These are phyloP conservation scores for Dendrolimus houi DNA, from an alignment of 2,888 invertebrate species.

Conservation along the genomic window DNA sequence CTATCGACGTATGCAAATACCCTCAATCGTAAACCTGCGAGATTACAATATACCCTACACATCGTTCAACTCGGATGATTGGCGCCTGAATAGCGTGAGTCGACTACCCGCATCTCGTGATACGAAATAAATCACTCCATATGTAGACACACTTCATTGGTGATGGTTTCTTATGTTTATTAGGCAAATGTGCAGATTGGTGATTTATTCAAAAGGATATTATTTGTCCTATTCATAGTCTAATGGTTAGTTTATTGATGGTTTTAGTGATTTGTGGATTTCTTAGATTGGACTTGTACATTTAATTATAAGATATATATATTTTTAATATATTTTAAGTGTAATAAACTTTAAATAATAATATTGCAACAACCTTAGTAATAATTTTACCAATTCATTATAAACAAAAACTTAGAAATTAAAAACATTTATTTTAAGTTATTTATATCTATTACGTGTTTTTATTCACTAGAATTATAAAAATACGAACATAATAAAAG, in stretches of 20 bases:
- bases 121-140: not conserved
- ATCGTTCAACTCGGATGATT: not conserved
- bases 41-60: slow-evolving; percentile 9
- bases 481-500: too few relatives aligned
- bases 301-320: too few relatives aligned
- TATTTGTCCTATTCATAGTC: not conserved
- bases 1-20: not conserved
- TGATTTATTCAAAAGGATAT: not conserved
- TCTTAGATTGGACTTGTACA: too few relatives aligned
- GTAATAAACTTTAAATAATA: too few relatives aligned
- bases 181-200: not conserved
- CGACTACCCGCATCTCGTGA: not conserved
- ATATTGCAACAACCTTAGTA: too few relatives aligned
- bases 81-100: not conserved
- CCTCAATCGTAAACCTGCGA: slow-evolving; percentile 1
- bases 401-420: too few relatives aligned
- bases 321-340: too few relatives aligned
- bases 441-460: too few relatives aligned
- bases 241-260: not conserved
- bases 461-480: too few relatives aligned
- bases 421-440: too few relatives aligned
- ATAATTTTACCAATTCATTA: too few relatives aligned
- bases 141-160: not conserved
- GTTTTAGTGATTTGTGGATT: not conserved
- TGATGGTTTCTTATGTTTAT: not conserved